These are phyloP conservation scores for Hydrolagus affinis DNA, from an alignment of 2,113 vertebrate genomes.

Conservation along the genomic window DNA sequence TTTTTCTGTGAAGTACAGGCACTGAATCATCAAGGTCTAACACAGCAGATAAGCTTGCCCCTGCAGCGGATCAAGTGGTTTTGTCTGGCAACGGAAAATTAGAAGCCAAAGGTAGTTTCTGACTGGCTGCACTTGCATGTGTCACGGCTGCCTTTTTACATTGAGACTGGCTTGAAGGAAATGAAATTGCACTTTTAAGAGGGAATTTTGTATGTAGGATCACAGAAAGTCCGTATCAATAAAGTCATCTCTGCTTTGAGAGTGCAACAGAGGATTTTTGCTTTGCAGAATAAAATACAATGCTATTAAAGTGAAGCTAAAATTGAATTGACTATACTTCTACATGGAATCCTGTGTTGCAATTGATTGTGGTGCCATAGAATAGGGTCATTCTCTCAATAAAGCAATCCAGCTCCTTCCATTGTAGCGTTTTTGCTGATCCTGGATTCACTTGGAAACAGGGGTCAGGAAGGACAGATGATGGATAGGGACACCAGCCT, in stretches of 20 bases:
- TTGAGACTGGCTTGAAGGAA: not conserved
- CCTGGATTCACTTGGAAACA: conserved; percentile 56
- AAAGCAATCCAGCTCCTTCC: conserved; percentile 56
- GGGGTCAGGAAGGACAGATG: conserved; percentile 81
- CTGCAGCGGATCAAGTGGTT: conserved; percentile 39
- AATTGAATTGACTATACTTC: not conserved
- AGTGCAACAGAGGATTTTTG: not conserved
- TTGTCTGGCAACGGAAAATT: conserved; percentile 42
- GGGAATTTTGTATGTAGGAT: not conserved
- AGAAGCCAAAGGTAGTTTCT: conserved; percentile 10
- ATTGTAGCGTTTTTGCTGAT: conserved; percentile 66
- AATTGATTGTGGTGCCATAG: conserved; percentile 26
- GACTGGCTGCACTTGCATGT: not conserved
- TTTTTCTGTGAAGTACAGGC: conserved; percentile 45
- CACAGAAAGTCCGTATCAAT: not conserved
- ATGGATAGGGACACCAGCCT: conserved; percentile 78
- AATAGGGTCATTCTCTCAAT: conserved; percentile 46
- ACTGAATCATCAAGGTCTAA: conserved; percentile 45
- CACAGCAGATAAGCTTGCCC: conserved; percentile 42
- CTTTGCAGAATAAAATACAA: not conserved
- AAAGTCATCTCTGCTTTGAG: not conserved
- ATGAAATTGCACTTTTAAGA: conserved; percentile 11
- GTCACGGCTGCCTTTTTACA: not conserved
- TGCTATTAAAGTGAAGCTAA: not conserved
- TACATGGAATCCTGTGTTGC: not conserved